Conservation (phyloP, 2,888 invertebrate species). For the Philaethria dido region DNA sequence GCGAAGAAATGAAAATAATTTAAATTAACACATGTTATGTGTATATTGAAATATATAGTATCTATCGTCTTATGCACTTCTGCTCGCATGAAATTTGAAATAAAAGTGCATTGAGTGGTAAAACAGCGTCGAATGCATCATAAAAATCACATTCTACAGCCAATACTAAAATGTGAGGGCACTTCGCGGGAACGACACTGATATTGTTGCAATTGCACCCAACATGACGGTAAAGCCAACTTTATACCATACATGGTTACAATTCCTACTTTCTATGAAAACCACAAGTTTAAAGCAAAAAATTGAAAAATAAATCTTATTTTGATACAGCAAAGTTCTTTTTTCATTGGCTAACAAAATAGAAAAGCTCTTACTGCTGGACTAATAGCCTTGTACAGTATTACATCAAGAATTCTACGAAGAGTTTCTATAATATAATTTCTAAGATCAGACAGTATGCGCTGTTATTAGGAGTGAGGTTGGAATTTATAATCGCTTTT, state of each 20-base stretch:
- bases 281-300: conserved; percentile 15
- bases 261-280: conserved; percentile 35
- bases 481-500: conserved; percentile 29
- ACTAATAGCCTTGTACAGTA: conserved; percentile 36
- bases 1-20: too few species aligned
- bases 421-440: conserved; percentile 41
- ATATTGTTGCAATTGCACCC: conserved; percentile 54
- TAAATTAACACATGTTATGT: background rate
- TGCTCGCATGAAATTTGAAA: conserved; percentile 3
- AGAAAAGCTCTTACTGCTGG: conserved; percentile 25
- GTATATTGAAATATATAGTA: background rate
- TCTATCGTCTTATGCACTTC: background rate
- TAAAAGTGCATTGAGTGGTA: conserved; percentile 5
- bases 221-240: conserved; percentile 50
- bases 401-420: conserved; percentile 45
- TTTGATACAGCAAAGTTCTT: background rate
- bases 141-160: conserved; percentile 32
- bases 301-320: background rate
- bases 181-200: conserved; percentile 45
- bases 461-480: conserved; percentile 41
- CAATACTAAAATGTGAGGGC: conserved; percentile 49
- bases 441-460: conserved; percentile 42
- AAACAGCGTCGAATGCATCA: conserved; percentile 22
- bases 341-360: background rate
- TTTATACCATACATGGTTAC: conserved; percentile 46